These are phyloP conservation scores for Sardina pilchardus DNA, from an alignment of 2,113 vertebrate species.

Conservation along the genomic window DNA sequence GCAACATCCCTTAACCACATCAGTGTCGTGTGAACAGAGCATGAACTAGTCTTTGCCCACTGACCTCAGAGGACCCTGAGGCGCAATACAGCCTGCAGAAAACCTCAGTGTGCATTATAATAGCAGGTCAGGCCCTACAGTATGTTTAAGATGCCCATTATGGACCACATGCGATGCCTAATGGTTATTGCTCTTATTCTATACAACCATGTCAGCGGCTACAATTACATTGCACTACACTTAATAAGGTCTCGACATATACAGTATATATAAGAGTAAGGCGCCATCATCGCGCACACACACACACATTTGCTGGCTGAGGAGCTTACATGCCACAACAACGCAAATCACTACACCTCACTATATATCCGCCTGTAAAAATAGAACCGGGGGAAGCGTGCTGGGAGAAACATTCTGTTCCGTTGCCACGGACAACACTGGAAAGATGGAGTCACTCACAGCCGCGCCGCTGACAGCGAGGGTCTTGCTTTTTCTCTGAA, in stretches of 20 bases:
- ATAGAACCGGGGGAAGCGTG: slow-evolving; percentile 22
- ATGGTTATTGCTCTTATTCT: neutral
- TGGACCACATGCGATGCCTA: neutral
- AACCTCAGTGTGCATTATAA: neutral
- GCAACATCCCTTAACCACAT: neutral
- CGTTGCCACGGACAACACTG: slow-evolving; percentile 53
- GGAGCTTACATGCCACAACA: neutral
- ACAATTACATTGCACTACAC: neutral
- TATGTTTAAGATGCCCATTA: neutral
- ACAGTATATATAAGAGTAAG: neutral
- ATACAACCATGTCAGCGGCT: neutral
- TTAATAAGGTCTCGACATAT: neutral
- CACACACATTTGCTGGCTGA: neutral
- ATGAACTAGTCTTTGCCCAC: neutral
- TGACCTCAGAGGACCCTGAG: neutral
- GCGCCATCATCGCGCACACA: neutral
- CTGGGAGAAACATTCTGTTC: slow-evolving; percentile 36
- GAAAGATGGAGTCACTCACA: slow-evolving; percentile 30
- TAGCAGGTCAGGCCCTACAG: neutral
- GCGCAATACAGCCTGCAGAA: neutral
- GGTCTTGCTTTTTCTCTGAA: slow-evolving; percentile 17
- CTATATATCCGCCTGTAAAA: slow-evolving; percentile 24
- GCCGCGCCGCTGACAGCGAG: slow-evolving; percentile 3
- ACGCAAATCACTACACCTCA: neutral
- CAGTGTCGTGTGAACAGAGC: neutral